Conservation (phyloP, 2,888 invertebrate genomes). For the Lycocerus yunnanus region DNA sequence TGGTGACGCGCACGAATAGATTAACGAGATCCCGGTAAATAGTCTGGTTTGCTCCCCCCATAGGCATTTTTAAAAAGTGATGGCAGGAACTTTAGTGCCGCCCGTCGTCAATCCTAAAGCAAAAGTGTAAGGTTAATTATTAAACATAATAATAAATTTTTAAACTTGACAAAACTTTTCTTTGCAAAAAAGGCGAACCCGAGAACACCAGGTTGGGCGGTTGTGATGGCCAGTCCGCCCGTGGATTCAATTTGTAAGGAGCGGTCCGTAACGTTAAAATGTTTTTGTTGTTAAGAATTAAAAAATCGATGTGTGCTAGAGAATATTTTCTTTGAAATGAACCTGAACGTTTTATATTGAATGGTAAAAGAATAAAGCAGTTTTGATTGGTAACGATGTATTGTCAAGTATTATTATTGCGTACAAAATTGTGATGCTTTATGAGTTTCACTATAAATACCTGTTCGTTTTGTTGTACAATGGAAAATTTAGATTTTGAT, state of each 20-base stretch:
- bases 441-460: slow-evolving; percentile 1
- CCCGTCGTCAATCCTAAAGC: no score
- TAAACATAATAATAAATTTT: no score
- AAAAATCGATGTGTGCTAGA: background rate
- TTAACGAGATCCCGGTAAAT: no score
- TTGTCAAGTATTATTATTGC: background rate
- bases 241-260: background rate
- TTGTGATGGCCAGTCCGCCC: no score
- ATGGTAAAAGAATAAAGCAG: background rate
- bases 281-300: background rate
- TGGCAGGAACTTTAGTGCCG: no score
- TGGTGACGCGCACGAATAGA: no score
- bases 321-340: background rate
- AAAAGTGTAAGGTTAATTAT: no score
- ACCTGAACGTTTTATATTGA: background rate
- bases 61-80: no score
- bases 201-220: no score
- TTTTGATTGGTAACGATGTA: background rate
- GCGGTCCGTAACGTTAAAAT: background rate
- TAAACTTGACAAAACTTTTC: no score
- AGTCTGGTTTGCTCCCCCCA: no score
- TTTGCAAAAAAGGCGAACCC: no score
- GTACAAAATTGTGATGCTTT: background rate
- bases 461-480: background rate
- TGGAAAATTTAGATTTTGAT: slow-evolving; percentile 3